These are phyloP conservation scores for Hafferia zeledoni DNA, from an alignment of 2,797 vertebrate species.

Conservation along the genomic window DNA sequence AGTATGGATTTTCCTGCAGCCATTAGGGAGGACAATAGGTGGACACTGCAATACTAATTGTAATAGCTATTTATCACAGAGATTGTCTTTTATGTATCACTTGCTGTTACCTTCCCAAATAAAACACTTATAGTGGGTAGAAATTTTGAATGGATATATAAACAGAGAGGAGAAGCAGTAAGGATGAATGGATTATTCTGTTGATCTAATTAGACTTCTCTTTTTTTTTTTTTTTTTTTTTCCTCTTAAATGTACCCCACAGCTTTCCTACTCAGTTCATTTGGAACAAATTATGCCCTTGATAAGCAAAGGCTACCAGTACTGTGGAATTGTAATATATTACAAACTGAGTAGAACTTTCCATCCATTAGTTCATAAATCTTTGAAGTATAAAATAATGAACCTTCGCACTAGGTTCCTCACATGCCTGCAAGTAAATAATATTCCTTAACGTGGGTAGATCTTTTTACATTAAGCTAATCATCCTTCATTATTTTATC, in stretches of 20 bases:
- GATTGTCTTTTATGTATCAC: background rate
- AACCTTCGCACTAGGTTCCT: background rate
- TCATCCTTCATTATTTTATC: background rate
- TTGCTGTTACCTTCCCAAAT: background rate
- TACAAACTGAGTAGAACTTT: background rate
- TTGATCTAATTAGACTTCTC: background rate
- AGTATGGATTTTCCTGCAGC: background rate
- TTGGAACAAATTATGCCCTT: background rate
- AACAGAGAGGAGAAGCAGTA: background rate
- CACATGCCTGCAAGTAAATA: background rate
- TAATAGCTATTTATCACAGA: background rate
- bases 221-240: background rate
- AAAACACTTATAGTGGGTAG: background rate
- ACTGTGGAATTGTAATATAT: background rate
- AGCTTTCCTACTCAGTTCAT: background rate
- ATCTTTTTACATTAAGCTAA: background rate
- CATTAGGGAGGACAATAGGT: background rate
- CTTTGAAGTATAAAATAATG: background rate
- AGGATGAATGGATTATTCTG: background rate
- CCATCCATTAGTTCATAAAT: background rate
- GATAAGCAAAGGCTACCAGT: background rate
- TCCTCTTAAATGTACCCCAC: background rate
- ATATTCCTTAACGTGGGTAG: background rate
- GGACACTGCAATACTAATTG: background rate
- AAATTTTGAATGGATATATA: background rate